These are phyloP conservation scores for Hypena proboscidalis DNA, from an alignment of 2,888 invertebrate species.

Conservation along the genomic window DNA sequence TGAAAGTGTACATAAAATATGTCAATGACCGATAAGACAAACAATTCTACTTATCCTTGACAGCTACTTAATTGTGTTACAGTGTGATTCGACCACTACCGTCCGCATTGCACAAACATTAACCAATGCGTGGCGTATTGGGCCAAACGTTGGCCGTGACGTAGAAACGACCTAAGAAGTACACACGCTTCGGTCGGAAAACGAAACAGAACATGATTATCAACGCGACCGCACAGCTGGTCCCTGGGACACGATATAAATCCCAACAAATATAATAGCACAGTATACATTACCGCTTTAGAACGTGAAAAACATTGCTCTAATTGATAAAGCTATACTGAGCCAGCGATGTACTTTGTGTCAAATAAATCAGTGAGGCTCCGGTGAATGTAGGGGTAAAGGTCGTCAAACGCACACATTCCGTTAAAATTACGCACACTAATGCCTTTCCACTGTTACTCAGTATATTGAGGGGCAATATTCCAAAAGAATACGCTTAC, in stretches of 20 bases:
- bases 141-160: constrained; percentile 43
- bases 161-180: constrained; percentile 50
- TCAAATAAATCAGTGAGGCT: background rate
- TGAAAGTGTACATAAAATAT: constrained; percentile 1
- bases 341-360: constrained; percentile 11
- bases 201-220: constrained; percentile 70
- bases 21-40: constrained; percentile 36
- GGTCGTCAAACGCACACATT: constrained; percentile 43
- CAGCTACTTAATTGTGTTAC: constrained; percentile 23
- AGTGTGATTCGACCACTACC: constrained; percentile 21
- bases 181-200: constrained; percentile 65
- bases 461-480: constrained; percentile 58
- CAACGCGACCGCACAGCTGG: constrained; percentile 71
- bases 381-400: constrained; percentile 10
- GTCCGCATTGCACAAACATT: background rate
- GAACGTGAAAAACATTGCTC: background rate
- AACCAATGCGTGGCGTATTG: constrained; percentile 45
- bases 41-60: constrained; percentile 5
- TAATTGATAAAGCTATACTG: background rate
- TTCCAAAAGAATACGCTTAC: constrained; percentile 54
- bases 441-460: constrained; percentile 44
- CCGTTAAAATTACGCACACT: constrained; percentile 41
- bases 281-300: constrained; percentile 42
- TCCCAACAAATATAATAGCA: constrained; percentile 26
- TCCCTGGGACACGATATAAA: constrained; percentile 40